Percentiles rank a stretch among this genome's conserved stretches.
These are phyloP conservation scores for Hipparchia sbordonii DNA, from an alignment of 2,888 invertebrate genomes.

Conservation along the genomic window DNA sequence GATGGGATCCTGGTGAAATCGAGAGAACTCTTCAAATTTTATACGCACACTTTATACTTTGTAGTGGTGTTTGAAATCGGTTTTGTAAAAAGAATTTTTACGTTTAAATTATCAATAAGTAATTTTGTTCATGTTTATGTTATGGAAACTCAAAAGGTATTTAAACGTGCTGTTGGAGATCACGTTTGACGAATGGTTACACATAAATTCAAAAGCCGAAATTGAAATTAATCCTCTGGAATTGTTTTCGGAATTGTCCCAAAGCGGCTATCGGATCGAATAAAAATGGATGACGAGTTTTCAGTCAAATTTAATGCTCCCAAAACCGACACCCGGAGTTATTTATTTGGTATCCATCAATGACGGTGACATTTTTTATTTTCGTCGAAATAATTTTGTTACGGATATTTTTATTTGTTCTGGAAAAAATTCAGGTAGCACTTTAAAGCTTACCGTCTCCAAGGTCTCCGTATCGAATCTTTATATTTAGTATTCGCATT, in stretches of 20 bases:
- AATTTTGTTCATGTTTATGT: too few relatives aligned
- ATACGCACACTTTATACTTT: too few relatives aligned
- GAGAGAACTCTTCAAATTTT: too few relatives aligned
- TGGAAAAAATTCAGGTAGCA: not conserved
- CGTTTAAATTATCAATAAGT: too few relatives aligned
- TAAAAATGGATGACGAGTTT: conserved; percentile 12
- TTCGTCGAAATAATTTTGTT: not conserved
- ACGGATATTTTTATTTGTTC: not conserved
- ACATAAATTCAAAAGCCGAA: not conserved
- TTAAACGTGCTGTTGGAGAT: not conserved
- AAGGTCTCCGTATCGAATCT: not conserved
- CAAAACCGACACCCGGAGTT: conserved; percentile 2
- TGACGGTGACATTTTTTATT: conserved; percentile 18
- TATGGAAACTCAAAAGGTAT: too few relatives aligned
- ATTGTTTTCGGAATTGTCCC: not conserved
- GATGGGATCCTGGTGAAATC: too few relatives aligned
- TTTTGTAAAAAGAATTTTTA: too few relatives aligned
- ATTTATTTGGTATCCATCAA: conserved; percentile 6
- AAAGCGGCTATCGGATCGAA: conserved; percentile 7
- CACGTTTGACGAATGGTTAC: not conserved
- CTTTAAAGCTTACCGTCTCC: not conserved
- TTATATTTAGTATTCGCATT: too few relatives aligned
- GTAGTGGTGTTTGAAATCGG: too few relatives aligned
- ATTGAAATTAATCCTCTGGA: not conserved
- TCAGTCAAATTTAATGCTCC: not conserved